Percentiles rank a stretch among this genome's conserved stretches.
Evolutionary conservation across 2,113 vertebrate species (phyloP).

Genomic region (Sterrhoptilus dennistouni): DNA sequence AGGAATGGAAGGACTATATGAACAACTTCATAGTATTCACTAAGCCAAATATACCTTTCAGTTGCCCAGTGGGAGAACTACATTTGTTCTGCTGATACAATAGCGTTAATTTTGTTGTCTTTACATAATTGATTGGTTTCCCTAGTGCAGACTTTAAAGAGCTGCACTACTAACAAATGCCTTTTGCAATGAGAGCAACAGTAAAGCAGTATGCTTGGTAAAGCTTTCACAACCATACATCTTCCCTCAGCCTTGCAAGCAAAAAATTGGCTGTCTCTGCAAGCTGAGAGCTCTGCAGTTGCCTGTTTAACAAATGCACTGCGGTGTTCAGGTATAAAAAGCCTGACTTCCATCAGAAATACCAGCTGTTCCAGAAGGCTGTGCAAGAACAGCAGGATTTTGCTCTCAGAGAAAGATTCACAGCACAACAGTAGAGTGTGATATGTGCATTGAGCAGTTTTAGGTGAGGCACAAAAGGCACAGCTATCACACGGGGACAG

Average conservation of each 20-base stretch:
- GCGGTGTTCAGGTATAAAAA: neutral
- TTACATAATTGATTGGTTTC: neutral
- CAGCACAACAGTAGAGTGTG: neutral
- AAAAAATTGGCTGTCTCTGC: neutral
- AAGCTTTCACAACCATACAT: neutral
- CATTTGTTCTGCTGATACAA: neutral
- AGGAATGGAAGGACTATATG: neutral
- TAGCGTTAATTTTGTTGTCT: neutral
- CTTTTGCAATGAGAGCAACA: neutral
- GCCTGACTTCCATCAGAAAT: neutral
- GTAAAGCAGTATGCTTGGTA: neutral
- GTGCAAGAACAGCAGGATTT: neutral
- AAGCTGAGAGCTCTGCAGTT: neutral
- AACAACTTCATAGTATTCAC: neutral
- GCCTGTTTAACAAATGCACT: neutral
- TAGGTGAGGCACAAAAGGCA: neutral
- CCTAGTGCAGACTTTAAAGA: neutral
- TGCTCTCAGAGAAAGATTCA: neutral
- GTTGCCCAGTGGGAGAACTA: neutral
- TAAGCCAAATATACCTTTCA: neutral
- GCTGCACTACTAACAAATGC: neutral
- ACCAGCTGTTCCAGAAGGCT: neutral
- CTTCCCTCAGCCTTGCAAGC: neutral
- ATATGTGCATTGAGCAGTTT: accelerated
- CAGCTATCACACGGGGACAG: neutral